Base-by-base conservation (phyloP, 2,888 invertebrate genomes). In the Tenthredo distinguenda region DNA sequence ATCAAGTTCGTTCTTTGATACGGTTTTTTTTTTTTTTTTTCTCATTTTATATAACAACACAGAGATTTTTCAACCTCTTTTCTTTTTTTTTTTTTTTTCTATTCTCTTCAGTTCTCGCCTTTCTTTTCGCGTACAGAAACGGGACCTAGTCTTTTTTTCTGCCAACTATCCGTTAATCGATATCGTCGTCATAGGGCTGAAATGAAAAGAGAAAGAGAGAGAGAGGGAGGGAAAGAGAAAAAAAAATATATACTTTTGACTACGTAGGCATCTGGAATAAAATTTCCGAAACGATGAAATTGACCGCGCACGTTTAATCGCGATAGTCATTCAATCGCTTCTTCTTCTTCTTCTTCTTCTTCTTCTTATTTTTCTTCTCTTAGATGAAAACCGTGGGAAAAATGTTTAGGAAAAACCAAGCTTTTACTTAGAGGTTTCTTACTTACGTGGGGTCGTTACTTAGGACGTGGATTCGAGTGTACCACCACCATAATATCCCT, bases 141-240 rank as follows among this genome's bases (percentile, higher is more conserved):
- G 50, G 18, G 1, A 18, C 50, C 18, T 18, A 50, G n/a, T 26
- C 1, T 26, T 47, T 47, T 55, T 55, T 18, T n/a, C 0, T 55
- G n/a, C 55, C 55, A 55, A 55, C 55, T 55, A 55, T 55, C 55
- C 55, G 55, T 55, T 55, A n/a, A 55, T 55, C 55, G 55, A 55
- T 55, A 55, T 55, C n/a, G n/a, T 55, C n/a, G n/a, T n/a, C n/a
- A n/a, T n/a, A 55, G 55, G 55, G 55, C n/a, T 55, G n/a, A 7
- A 47, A 47, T 15, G 12, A 47, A 47, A 4, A 47, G 15, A 47
- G 47, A 47, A 4, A 47, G 12, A 47, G 47, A 12, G 43, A 43
- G 12, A n/a, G 18, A n/a, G 18, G n/a, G n/a, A n/a, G 50, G n/a
- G n/a, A 18, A 7, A n/a, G 1, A 18, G 50, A 1, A 7, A n/a